A percentile compares a stretch with the other conserved stretches of the same genome.
Conservation (phyloP, 2,113 vertebrate species). For the Atractosteus spatula region DNA sequence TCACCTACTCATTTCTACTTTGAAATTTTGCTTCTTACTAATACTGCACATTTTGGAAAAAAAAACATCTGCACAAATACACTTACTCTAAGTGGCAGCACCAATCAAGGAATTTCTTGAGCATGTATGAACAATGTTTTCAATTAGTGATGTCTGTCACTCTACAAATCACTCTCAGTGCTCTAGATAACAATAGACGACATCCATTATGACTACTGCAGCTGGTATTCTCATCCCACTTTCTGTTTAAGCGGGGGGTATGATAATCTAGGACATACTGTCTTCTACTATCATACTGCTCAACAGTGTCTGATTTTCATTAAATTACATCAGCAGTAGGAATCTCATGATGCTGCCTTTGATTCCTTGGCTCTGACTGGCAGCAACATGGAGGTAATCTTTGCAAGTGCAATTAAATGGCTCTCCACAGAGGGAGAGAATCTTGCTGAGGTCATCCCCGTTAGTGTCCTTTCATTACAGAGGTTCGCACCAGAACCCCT, state of each 20-base stretch:
- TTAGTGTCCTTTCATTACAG: slow-evolving; percentile 2
- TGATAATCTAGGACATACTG: slow-evolving; percentile 13
- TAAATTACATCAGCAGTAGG: background rate
- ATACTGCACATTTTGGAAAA: too few species aligned
- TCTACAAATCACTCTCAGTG: background rate
- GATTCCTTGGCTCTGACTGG: background rate
- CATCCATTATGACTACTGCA: background rate
- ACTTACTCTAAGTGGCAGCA: too few species aligned
- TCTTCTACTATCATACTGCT: slow-evolving; percentile 3
- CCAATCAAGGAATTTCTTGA: too few species aligned
- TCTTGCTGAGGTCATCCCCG: background rate
- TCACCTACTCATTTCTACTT: too few species aligned
- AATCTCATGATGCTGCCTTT: slow-evolving; percentile 4
- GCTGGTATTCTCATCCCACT: slow-evolving; percentile 6
- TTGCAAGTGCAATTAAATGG: slow-evolving; percentile 5
- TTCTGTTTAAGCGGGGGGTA: slow-evolving; percentile 18
- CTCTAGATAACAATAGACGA: background rate
- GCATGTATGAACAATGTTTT: too few species aligned
- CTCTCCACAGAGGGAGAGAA: background rate
- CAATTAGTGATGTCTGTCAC: background rate
- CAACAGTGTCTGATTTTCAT: background rate
- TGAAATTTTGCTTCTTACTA: too few species aligned
- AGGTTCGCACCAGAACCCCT: background rate
- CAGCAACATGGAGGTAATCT: slow-evolving; percentile 11
- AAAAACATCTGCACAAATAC: too few species aligned